phyloP scores from a whole-genome alignment of 2,113 vertebrate genomes.

The Actenoides lindsayi region DNA sequence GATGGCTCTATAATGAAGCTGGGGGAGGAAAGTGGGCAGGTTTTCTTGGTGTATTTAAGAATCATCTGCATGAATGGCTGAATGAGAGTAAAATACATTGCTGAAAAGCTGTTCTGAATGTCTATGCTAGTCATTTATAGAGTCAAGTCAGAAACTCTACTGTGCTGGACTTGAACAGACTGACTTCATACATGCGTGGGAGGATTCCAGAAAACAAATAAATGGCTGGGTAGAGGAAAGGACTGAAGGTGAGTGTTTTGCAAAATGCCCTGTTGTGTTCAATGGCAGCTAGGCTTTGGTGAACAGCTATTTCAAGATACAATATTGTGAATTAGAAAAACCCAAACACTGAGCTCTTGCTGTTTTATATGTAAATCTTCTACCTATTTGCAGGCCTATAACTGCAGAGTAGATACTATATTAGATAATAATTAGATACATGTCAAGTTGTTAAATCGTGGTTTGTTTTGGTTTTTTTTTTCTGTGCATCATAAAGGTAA shows the following conservation, averaged over 20 bases:
- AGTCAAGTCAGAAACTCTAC: conserved; percentile 82
- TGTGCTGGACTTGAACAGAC: conserved; percentile 82
- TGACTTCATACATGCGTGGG: conserved; percentile 81
- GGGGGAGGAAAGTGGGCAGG: rapidly evolving
- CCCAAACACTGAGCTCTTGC: rapidly evolving
- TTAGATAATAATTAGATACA: neutral
- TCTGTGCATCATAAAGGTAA: conserved; percentile 78
- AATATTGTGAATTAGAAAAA: neutral
- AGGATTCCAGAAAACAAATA: conserved; percentile 81
- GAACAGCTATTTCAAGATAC: neutral
- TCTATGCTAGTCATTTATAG: conserved; percentile 78
- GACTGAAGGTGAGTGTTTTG: conserved; percentile 82
- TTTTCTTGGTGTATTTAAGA: neutral
- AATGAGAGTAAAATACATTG: neutral
- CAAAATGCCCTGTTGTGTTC: neutral
- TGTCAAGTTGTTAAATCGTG: neutral
- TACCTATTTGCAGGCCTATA: neutral
- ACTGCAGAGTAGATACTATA: rapidly evolving
- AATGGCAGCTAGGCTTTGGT: neutral
- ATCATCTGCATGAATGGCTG: neutral
- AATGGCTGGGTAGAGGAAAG: conserved; percentile 88
- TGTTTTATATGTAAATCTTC: neutral
- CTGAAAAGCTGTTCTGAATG: neutral
- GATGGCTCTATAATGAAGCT: rapidly evolving
- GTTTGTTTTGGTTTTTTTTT: neutral